Conservation (phyloP, 2,797 vertebrate genomes). For the Oreortyx pictus region DNA sequence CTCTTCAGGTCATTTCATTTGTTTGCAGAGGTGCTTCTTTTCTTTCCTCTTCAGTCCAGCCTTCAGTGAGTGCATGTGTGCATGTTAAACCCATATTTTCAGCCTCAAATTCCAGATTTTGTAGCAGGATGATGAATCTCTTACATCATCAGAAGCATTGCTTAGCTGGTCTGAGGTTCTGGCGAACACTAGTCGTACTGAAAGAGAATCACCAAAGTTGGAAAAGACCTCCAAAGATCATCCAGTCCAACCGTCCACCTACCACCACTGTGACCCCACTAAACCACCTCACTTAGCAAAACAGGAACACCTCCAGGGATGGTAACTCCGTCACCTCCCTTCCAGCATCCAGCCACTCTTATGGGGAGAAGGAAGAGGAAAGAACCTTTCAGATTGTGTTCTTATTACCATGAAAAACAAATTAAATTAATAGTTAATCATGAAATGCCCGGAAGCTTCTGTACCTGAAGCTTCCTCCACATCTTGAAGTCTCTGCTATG, state of each 20-base stretch:
- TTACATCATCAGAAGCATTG: background rate
- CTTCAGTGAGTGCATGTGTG: accelerated
- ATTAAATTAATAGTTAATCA: background rate
- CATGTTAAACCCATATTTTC: background rate
- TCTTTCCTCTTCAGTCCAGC: background rate
- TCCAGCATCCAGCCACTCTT: too few relatives aligned
- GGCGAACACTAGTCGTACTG: background rate
- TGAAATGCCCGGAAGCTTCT: background rate
- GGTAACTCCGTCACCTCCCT: too few relatives aligned
- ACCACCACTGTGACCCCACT: too few relatives aligned
- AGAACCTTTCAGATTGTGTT: background rate
- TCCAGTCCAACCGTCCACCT: too few relatives aligned
- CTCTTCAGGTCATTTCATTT: background rate
- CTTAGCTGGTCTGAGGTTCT: background rate
- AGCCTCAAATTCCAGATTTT: background rate
- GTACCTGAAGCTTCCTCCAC: background rate
- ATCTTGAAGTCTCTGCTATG: background rate
- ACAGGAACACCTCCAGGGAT: too few relatives aligned
- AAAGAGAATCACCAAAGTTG: background rate
- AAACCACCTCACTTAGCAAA: too few relatives aligned
- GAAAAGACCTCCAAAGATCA: too few relatives aligned
- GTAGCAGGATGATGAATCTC: background rate
- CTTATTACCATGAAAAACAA: too few relatives aligned
- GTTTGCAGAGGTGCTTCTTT: background rate
- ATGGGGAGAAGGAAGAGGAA: background rate